These are phyloP conservation scores for Trichonephila clavipes DNA, from an alignment of 1,140 invertebrate genomes.

Conservation along the genomic window DNA sequence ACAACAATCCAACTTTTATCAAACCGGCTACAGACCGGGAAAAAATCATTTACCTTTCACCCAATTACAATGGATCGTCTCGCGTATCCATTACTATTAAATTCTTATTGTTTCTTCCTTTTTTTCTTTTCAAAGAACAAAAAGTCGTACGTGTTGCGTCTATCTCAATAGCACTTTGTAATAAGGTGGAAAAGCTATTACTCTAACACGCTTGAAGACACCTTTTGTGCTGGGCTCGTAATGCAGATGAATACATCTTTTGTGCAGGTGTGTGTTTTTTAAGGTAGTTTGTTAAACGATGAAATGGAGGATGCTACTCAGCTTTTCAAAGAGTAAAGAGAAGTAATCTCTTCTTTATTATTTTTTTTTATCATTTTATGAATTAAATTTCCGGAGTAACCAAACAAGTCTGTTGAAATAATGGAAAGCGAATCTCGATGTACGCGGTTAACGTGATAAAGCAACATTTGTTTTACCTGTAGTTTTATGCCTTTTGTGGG, in stretches of 20 bases:
- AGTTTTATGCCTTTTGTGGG: not conserved
- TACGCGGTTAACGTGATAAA: not conserved
- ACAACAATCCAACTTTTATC: not conserved
- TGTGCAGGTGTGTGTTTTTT: not conserved
- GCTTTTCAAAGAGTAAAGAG: not conserved
- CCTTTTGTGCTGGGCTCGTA: slow-evolving; percentile 23
- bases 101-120: not conserved
- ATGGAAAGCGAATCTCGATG: not conserved
- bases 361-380: not conserved
- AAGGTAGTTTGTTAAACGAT: slow-evolving; percentile 22
- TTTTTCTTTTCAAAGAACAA: not conserved
- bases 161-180: not conserved
- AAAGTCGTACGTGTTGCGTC: not conserved
- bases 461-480: not conserved
- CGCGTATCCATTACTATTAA: not conserved
- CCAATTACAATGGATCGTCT: not conserved
- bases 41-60: not conserved
- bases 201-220: slow-evolving; percentile 42
- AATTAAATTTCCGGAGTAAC: not conserved
- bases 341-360: not conserved
- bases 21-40: not conserved
- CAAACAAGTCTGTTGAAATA: not conserved
- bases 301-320: not conserved
- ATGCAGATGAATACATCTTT: not conserved
- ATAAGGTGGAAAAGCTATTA: slow-evolving; percentile 25